A percentile compares a stretch with the other conserved stretches of the same genome.
These are phyloP conservation scores for Caenorhabditis zanzibari DNA, from an alignment of 2,888 invertebrate species.

Conservation along the genomic window DNA sequence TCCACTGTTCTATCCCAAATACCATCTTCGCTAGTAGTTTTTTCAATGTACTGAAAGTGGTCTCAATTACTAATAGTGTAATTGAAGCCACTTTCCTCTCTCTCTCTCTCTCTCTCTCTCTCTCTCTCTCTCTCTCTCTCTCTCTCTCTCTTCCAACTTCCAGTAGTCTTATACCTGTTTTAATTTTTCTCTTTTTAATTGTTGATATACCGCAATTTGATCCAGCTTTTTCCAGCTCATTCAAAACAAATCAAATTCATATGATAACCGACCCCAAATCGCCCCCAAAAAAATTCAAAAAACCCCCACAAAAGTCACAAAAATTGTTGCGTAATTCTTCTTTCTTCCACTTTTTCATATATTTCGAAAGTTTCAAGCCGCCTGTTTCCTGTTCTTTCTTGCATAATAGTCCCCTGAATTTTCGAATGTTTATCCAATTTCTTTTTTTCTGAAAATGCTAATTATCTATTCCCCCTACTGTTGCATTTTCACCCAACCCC, in stretches of 20 bases:
- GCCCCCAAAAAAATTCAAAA: conserved; percentile 43
- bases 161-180: conserved; percentile 21
- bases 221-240: not conserved
- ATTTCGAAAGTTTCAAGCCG: conserved; percentile 23
- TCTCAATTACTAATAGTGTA: conserved; percentile 35
- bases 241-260: conserved; percentile 52
- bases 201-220: conserved; percentile 54
- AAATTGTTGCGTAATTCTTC: conserved; percentile 43
- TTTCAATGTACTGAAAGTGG: not conserved
- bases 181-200: conserved; percentile 10
- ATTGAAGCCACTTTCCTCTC: conserved; percentile 1
- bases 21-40: conserved; percentile 55
- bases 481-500: conserved; percentile 23
- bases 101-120: too few relatives aligned
- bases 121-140: too few relatives aligned
- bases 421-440: conserved; percentile 31
- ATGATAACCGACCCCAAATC: conserved; percentile 34
- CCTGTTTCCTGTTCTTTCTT: conserved; percentile 26
- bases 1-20: conserved; percentile 1
- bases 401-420: conserved; percentile 30
- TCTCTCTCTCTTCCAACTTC: not conserved
- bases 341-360: conserved; percentile 15
- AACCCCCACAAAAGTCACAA: conserved; percentile 42
- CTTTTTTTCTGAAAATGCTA: conserved; percentile 18
- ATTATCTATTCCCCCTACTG: conserved; percentile 7